phyloP scores from a whole-genome alignment of 2,113 vertebrate species.

The Gadus macrocephalus region DNA sequence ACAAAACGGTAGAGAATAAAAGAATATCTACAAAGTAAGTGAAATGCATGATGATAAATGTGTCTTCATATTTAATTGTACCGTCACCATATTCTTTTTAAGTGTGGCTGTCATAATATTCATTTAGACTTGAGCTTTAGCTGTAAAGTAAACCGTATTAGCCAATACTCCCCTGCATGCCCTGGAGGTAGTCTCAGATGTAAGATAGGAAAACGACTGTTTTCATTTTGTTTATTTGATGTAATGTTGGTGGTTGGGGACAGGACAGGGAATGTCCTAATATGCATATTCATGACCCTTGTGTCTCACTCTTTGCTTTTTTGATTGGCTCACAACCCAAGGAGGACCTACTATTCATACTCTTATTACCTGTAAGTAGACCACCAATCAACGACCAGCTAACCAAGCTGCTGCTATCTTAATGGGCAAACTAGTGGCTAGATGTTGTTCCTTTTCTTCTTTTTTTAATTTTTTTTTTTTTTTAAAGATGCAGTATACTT shows the following conservation, averaged over 20 bases:
- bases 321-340: constrained; percentile 97
- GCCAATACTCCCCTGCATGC: constrained; percentile 71
- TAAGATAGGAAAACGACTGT: constrained; percentile 27
- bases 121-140: constrained; percentile 14
- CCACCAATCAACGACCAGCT: constrained; percentile 70
- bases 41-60: constrained; percentile 75
- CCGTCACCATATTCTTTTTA: no score
- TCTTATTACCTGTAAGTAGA: constrained; percentile 99
- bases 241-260: constrained; percentile 77
- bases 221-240: constrained; percentile 56
- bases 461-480: constrained; percentile 71
- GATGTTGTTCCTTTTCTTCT: constrained; percentile 77
- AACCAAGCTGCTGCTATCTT: constrained; percentile 62
- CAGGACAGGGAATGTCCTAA: constrained; percentile 82
- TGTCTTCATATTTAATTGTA: constrained; percentile 3
- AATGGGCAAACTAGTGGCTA: constrained; percentile 64
- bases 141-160: not conserved
- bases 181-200: constrained; percentile 47
- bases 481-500: constrained; percentile 99
- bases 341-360: constrained; percentile 99
- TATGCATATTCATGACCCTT: constrained; percentile 96
- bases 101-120: constrained; percentile 5
- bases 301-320: constrained; percentile 90
- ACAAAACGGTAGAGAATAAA: constrained; percentile 44
- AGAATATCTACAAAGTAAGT: constrained; percentile 12